phyloP scores from a whole-genome alignment of 1,140 invertebrate species.

The Himalopsyche phryganea region DNA sequence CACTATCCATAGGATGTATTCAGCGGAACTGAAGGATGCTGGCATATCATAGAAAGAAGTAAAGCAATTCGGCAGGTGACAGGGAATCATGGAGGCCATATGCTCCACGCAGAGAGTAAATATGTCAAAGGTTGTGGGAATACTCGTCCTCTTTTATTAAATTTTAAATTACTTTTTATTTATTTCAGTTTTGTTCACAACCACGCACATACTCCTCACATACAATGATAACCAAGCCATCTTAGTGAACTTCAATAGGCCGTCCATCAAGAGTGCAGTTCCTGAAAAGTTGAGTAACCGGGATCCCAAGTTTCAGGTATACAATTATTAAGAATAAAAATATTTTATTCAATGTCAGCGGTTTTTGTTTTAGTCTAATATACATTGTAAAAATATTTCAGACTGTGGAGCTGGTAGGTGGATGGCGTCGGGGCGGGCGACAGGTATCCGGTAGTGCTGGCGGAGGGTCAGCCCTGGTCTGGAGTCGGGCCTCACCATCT shows the following conservation, averaged over 20 bases:
- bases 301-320: slow-evolving; percentile 32
- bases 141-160: too few species aligned
- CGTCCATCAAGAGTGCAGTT: slow-evolving; percentile 19
- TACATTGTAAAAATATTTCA: neutral
- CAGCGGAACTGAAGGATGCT: too few species aligned
- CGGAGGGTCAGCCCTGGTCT: slow-evolving; percentile 37
- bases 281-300: slow-evolving; percentile 29
- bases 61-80: neutral
- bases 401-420: slow-evolving; percentile 29
- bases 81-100: neutral
- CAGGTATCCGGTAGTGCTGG: slow-evolving; percentile 34
- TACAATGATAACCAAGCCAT: slow-evolving; percentile 32
- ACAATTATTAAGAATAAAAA: too few species aligned
- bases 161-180: neutral
- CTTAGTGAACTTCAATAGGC: slow-evolving; percentile 30
- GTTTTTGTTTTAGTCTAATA: too few species aligned
- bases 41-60: too few species aligned
- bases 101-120: neutral
- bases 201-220: slow-evolving; percentile 29
- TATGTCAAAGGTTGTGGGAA: too few species aligned
- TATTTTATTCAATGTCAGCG: too few species aligned
- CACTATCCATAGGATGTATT: too few species aligned
- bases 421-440: slow-evolving; percentile 27
- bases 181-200: slow-evolving; percentile 28
- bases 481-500: slow-evolving; percentile 40